A percentile compares a stretch with the other conserved stretches of the same genome.
phyloP scores from a whole-genome alignment of 35 echinoderm and acorn worm species.

The Ophiothrix spiculata region DNA sequence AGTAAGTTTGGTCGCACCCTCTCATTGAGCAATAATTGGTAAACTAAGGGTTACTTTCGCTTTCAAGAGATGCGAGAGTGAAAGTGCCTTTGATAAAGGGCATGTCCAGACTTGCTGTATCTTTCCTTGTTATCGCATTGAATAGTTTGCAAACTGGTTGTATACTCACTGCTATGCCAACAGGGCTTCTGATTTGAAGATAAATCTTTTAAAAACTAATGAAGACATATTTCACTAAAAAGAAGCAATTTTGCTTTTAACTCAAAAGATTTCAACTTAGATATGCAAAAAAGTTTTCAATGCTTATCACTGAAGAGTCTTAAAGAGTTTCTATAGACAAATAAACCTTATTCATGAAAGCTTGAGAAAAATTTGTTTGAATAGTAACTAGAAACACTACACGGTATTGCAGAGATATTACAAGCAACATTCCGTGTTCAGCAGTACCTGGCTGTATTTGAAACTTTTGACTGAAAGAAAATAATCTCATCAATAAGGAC shows the following conservation, averaged over 20 bases:
- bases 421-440: too few relatives aligned
- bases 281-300: background rate
- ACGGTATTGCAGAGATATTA: too few relatives aligned
- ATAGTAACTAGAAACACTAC: too few relatives aligned
- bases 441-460: too few relatives aligned
- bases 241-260: background rate
- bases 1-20: background rate
- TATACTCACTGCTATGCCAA: background rate
- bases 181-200: background rate
- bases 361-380: too few relatives aligned
- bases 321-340: background rate
- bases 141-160: background rate
- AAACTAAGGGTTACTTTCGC: background rate
- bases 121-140: background rate
- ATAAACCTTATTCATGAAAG: too few relatives aligned
- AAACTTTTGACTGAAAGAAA: too few relatives aligned
- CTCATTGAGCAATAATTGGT: background rate
- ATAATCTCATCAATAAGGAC: too few relatives aligned
- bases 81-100: background rate
- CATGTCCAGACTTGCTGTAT: slow-evolving; percentile 3
- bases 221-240: background rate
- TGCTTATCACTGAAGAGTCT: background rate
- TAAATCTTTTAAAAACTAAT: background rate
- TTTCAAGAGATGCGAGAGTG: background rate
- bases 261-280: background rate